Evolutionary conservation across 2,888 invertebrate species (phyloP), one percentile per base, ranked within the genome.

Genomic region (Blastobasis lacticolella): DNA sequence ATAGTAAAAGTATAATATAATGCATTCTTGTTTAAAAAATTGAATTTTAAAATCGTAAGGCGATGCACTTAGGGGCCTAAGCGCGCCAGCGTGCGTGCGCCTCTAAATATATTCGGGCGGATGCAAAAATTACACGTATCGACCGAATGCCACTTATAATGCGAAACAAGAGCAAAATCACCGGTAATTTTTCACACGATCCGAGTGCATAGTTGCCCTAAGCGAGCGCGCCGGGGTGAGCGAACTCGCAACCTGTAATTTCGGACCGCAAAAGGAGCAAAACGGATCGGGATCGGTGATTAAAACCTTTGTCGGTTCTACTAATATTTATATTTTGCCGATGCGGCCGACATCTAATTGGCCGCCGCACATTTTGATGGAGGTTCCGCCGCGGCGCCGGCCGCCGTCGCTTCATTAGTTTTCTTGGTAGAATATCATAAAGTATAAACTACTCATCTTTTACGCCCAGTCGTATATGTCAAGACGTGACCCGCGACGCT

Each of bases 251-350:
- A 81, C 78, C 86, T 82, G 87, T 82, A 87, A 87, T 87, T 88
- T 87, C 69, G 86, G 86, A 88, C 88, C 88, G 88, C 88, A 88
- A 88, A 88, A 88, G 75, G 84, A 85, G 72, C 75, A 86, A 85
- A 78, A 84, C 73, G 75, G 73, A 80, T 77, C 73, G 75, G 75
- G 85, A 88, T 88, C 77, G 81, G 85, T 86, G 88, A 88, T 88
- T 87, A 87, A 86, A 87, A 84, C 86, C 86, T 88, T 88, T 88
- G 88, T 87, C 88, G 88, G 88, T 84, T 87, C 87, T 88, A 88
- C 88, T 88, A 88, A 88, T 88, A 88, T 88, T 88, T 87, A 88
- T 88, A 88, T 88, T 86, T 85, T 86, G 81, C 83, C 85, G 78
- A 82, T 81, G 78, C 80, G 85, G 67, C 78, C 85, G 83, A 85